phyloP scores from a whole-genome alignment of 2,113 vertebrate species.

The Gasterosteus nipponicus region DNA sequence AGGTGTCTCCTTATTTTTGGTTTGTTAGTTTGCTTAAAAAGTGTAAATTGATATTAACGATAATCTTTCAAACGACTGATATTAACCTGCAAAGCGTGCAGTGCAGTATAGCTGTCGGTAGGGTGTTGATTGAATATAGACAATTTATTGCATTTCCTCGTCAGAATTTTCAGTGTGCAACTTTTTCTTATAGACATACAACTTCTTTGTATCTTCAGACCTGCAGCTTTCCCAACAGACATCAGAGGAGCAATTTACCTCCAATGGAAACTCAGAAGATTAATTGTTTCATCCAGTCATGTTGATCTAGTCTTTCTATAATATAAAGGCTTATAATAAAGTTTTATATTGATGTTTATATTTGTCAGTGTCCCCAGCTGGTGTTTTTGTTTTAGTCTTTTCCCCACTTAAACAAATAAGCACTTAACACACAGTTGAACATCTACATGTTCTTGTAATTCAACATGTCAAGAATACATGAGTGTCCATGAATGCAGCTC shows the following conservation, averaged over 20 bases:
- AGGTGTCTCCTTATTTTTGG: not conserved
- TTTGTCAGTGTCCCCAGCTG: not conserved
- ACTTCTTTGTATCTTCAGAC: slow-evolving; percentile 52
- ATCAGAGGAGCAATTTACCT: slow-evolving; percentile 7
- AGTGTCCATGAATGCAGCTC: slow-evolving; percentile 71
- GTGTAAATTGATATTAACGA: too few relatives aligned
- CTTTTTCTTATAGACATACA: not conserved
- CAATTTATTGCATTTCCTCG: not conserved
- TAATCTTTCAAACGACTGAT: not conserved
- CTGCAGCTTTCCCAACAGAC: slow-evolving; percentile 39
- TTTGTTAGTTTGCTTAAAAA: not conserved
- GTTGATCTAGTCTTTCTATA: not conserved
- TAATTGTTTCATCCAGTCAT: slow-evolving; percentile 15
- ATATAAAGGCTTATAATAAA: slow-evolving; percentile 7
- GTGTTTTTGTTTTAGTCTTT: not conserved
- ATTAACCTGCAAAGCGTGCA: not conserved
- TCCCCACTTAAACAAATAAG: slow-evolving; percentile 7
- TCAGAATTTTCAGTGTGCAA: not conserved
- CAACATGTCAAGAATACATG: slow-evolving; percentile 66
- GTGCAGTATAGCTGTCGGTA: not conserved
- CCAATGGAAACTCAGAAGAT: slow-evolving; percentile 17
- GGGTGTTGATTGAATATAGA: not conserved
- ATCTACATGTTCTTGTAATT: slow-evolving; percentile 69
- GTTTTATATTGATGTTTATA: slow-evolving; percentile 24
- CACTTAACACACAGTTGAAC: slow-evolving; percentile 31